Percentiles rank a stretch among this genome's conserved stretches.
phyloP scores from a whole-genome alignment of 2,888 invertebrate species.

The Trachelus troglodyta region DNA sequence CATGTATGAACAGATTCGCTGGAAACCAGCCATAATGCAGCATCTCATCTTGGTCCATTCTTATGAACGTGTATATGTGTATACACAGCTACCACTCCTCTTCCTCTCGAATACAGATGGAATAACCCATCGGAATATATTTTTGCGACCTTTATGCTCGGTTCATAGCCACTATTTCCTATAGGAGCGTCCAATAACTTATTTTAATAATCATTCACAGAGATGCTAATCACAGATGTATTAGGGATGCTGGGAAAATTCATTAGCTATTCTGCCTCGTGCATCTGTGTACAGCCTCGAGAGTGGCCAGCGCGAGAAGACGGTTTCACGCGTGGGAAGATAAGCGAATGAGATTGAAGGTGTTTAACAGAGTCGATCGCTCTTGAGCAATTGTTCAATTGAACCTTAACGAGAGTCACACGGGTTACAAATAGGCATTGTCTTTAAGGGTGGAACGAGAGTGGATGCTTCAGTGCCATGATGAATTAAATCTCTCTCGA shows the following conservation, averaged over 20 bases:
- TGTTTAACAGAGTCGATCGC: conserved; percentile 34
- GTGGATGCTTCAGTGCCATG: conserved; percentile 5
- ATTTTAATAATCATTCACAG: background rate
- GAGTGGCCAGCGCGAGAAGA: background rate
- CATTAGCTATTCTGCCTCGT: background rate
- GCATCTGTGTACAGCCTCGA: background rate
- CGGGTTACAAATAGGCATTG: background rate
- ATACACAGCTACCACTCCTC: background rate
- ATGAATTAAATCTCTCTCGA: background rate
- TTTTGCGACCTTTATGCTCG: background rate
- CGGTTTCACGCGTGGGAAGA: conserved; percentile 46
- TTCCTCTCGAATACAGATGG: background rate
- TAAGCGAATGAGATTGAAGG: conserved; percentile 42
- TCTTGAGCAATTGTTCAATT: conserved; percentile 58
- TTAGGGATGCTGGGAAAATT: background rate
- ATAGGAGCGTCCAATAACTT: background rate
- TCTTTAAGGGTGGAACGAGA: conserved; percentile 15
- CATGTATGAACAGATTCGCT: conserved; percentile 57
- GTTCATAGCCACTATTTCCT: background rate
- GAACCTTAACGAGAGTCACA: conserved; percentile 25
- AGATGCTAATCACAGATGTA: background rate
- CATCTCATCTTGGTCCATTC: conserved; percentile 48
- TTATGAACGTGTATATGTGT: background rate
- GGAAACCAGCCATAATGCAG: conserved; percentile 47
- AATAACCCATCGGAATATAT: background rate